These are phyloP conservation scores for Drosophila biarmipes DNA, from an alignment of 1,140 invertebrate species.

Conservation along the genomic window DNA sequence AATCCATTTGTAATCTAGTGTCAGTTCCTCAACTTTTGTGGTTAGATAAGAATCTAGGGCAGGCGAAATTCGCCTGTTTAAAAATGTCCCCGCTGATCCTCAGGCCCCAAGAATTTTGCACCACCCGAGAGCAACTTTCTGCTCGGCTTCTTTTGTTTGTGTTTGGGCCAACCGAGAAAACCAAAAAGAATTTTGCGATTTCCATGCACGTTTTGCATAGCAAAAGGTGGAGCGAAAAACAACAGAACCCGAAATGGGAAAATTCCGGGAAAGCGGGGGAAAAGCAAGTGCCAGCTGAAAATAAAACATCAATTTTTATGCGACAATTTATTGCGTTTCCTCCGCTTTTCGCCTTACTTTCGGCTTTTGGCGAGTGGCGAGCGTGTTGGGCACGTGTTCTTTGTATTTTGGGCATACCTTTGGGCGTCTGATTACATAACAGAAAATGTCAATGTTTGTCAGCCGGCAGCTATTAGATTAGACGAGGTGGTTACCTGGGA, in stretches of 20 bases:
- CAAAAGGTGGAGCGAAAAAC: slow-evolving; percentile 39
- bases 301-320: slow-evolving; percentile 83
- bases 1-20: too few species aligned
- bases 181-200: slow-evolving; percentile 62
- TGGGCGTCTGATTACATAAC: slow-evolving; percentile 78
- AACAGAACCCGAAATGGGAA: slow-evolving; percentile 27
- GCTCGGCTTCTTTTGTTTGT: slow-evolving; percentile 39
- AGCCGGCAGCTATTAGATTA: slow-evolving; percentile 79
- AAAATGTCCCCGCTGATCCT: neutral
- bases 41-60: neutral
- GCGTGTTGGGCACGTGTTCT: slow-evolving; percentile 55
- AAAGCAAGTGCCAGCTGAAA: slow-evolving; percentile 51
- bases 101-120: neutral
- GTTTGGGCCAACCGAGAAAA: slow-evolving; percentile 49
- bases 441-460: slow-evolving; percentile 81
- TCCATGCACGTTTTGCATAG: slow-evolving; percentile 73
- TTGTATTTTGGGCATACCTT: slow-evolving; percentile 61
- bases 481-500: slow-evolving; percentile 51
- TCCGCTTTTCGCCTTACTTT: slow-evolving; percentile 4
- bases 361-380: slow-evolving; percentile 28
- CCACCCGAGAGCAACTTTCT: slow-evolving; percentile 3
- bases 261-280: neutral
- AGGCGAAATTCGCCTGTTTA: neutral
- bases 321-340: slow-evolving; percentile 74
- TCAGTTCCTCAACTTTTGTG: neutral